These are phyloP conservation scores for Odontophorus gujanensis DNA, from an alignment of 2,113 vertebrate genomes.

Conservation along the genomic window DNA sequence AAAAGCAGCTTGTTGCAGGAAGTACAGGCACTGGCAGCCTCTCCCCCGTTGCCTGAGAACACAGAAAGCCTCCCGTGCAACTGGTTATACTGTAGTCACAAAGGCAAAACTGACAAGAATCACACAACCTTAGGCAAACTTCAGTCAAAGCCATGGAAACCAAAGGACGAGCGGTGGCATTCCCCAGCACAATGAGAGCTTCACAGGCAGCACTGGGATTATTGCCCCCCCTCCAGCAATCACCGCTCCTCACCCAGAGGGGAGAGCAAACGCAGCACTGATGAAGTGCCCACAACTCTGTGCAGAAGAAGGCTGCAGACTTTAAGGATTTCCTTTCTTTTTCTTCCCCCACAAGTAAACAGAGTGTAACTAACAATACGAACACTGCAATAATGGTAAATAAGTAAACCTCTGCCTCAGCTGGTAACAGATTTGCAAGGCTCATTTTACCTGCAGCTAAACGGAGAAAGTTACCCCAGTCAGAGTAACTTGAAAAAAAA, in stretches of 20 bases:
- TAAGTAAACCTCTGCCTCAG: background rate
- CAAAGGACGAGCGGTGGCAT: background rate
- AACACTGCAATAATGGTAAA: background rate
- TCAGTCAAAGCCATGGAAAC: background rate
- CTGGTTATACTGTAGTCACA: fast-evolving
- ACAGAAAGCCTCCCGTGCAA: background rate
- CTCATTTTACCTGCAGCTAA: constrained; percentile 29
- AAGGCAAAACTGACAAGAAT: background rate
- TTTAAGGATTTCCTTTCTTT: background rate
- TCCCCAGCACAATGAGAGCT: constrained; percentile 1
- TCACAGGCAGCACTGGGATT: background rate
- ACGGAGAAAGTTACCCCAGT: constrained; percentile 12
- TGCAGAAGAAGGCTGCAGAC: background rate
- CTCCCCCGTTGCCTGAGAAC: background rate
- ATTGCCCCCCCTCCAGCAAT: background rate
- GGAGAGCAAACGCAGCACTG: background rate
- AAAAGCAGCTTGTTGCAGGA: fast-evolving
- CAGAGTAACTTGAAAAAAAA: background rate
- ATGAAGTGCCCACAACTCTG: background rate
- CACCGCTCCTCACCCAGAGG: background rate
- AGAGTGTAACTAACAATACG: background rate
- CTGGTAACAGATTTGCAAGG: background rate
- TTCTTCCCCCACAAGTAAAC: background rate
- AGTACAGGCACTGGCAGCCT: background rate
- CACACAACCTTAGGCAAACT: background rate